These are phyloP conservation scores for Microcebus murinus DNA, from an alignment of 2,113 vertebrate species.

Conservation along the genomic window DNA sequence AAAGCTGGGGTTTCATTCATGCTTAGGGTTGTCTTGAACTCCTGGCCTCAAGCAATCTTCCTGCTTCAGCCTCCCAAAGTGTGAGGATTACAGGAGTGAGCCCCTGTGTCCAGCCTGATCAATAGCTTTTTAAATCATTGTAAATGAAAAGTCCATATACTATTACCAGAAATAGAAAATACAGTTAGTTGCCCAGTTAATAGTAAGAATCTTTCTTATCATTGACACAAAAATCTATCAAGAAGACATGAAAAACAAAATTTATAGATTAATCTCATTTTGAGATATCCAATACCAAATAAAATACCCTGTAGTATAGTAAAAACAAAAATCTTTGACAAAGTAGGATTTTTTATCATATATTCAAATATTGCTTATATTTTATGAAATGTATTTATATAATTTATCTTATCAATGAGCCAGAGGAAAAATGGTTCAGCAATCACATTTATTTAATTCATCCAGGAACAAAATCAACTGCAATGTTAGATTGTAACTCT, in stretches of 20 bases:
- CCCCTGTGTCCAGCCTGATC: neutral
- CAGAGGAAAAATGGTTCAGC: neutral
- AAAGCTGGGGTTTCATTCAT: too few relatives aligned
- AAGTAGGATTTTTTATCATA: neutral
- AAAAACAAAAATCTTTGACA: neutral
- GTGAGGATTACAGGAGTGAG: too few relatives aligned
- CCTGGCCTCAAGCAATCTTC: too few relatives aligned
- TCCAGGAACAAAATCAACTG: neutral
- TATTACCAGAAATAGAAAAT: slow-evolving; percentile 13
- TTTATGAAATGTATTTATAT: neutral
- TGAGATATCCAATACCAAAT: neutral
- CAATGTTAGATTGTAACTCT: neutral
- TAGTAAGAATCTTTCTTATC: neutral
- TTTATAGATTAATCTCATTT: neutral
- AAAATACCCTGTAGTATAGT: neutral
- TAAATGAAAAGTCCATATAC: neutral
- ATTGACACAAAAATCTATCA: neutral
- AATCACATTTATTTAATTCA: neutral
- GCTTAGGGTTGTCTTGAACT: too few relatives aligned
- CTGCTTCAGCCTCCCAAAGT: too few relatives aligned
- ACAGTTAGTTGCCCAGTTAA: neutral
- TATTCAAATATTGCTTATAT: neutral
- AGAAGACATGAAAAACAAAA: neutral
- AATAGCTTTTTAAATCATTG: neutral
- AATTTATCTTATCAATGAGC: slow-evolving; percentile 17